Evolutionary conservation across 2,888 invertebrate species (phyloP).

Genomic region (Ichneumoninae sp.): DNA sequence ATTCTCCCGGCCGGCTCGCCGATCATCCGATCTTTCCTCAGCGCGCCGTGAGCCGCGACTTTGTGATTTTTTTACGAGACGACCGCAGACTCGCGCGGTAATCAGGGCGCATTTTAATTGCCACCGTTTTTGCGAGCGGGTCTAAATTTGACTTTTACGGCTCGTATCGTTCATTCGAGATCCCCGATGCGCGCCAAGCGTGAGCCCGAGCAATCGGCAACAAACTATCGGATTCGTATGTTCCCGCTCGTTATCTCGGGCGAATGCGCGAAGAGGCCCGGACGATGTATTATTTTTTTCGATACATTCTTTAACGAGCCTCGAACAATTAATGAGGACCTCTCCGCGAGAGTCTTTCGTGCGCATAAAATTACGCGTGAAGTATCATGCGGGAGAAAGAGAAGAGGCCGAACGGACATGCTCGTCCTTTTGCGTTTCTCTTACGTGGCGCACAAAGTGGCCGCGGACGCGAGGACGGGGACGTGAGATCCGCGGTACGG

Average conservation of each 20-base stretch:
- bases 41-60: conserved; percentile 33
- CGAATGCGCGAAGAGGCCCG: conserved; percentile 34
- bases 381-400: conserved; percentile 12
- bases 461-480: background rate
- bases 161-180: conserved; percentile 8
- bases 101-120: conserved; percentile 80
- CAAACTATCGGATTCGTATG: conserved; percentile 71
- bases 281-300: conserved; percentile 46
- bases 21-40: conserved; percentile 63
- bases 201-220: conserved; percentile 68
- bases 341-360: conserved; percentile 14
- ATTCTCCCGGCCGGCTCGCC: conserved; percentile 47
- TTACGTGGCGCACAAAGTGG: background rate
- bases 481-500: background rate
- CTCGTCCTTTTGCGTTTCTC: background rate
- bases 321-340: conserved; percentile 46
- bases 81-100: conserved; percentile 66
- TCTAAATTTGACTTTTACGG: conserved; percentile 76
- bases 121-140: conserved; percentile 70
- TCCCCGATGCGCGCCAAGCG: conserved; percentile 8
- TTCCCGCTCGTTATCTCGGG: conserved; percentile 57
- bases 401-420: background rate
- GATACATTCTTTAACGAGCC: conserved; percentile 60
- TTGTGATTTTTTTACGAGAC: conserved; percentile 68
- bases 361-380: conserved; percentile 47